Evolutionary conservation across 2,888 invertebrate species (phyloP).

Genomic region (Rhamnusium bicolor): DNA sequence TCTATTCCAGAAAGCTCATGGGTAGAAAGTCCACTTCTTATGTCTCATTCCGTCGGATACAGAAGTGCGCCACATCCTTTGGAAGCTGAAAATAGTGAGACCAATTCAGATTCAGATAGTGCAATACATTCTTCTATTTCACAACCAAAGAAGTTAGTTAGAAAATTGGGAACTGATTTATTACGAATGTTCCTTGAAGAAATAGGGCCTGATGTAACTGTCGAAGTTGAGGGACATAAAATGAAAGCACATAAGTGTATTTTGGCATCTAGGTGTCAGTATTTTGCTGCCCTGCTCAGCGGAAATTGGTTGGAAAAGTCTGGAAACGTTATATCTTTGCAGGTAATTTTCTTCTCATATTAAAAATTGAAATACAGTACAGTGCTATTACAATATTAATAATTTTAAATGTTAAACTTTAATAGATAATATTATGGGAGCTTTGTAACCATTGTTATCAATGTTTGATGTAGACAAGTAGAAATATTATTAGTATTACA

Average conservation of each 20-base stretch:
- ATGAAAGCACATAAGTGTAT: constrained; percentile 95
- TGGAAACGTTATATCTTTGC: constrained; percentile 87
- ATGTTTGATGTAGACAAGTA: too few relatives aligned
- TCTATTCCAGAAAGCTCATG: constrained; percentile 82
- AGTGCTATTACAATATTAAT: too few relatives aligned
- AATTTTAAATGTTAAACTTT: too few relatives aligned
- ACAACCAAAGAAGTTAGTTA: constrained; percentile 62
- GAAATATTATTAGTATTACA: too few relatives aligned
- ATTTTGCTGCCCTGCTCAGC: constrained; percentile 92
- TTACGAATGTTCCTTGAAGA: constrained; percentile 93
- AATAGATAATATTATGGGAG: too few relatives aligned
- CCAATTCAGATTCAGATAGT: constrained; percentile 59
- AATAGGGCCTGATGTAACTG: constrained; percentile 89
- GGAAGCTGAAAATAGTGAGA: constrained; percentile 65
- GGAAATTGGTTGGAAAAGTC: constrained; percentile 88
- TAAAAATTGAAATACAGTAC: too few relatives aligned
- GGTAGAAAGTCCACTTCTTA: constrained; percentile 76
- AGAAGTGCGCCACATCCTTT: constrained; percentile 67
- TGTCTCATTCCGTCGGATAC: constrained; percentile 77
- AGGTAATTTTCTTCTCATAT: constrained; percentile 72
- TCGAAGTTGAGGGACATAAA: constrained; percentile 87
- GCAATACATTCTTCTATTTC: constrained; percentile 66
- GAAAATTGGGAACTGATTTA: constrained; percentile 87
- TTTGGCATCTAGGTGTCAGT: constrained; percentile 91
- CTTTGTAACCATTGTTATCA: too few relatives aligned